Evolutionary conservation across 2,888 invertebrate species (phyloP).

Genomic region (Dinocampus coccinellae): DNA sequence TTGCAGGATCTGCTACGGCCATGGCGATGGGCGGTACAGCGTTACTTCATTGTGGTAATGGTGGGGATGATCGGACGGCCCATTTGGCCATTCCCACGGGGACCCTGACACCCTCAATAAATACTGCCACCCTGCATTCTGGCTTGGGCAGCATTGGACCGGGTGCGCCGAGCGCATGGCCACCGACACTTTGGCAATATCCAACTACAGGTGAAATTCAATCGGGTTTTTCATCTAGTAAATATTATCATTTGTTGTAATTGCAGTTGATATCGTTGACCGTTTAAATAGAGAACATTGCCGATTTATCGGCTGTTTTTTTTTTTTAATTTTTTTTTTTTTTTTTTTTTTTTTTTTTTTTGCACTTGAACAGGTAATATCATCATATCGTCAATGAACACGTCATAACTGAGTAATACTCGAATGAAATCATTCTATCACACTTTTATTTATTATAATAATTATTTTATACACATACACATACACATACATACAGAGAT

Average conservation of each 20-base stretch:
- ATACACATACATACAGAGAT: background rate
- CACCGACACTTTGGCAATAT: slow-evolving; percentile 86
- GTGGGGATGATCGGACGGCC: slow-evolving; percentile 72
- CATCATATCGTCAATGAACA: background rate
- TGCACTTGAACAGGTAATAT: background rate
- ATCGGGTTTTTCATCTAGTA: background rate
- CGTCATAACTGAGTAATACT: slow-evolving; percentile 59
- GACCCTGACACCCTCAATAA: slow-evolving; percentile 62
- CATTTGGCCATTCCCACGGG: slow-evolving; percentile 71
- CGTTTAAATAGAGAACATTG: background rate
- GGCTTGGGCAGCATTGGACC: slow-evolving; percentile 55
- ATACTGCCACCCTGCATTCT: slow-evolving; percentile 70
- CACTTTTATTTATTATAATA: background rate
- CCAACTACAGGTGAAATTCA: slow-evolving; percentile 68
- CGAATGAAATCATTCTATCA: slow-evolving; percentile 39
- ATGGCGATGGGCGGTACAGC: slow-evolving; percentile 77
- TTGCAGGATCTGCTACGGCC: slow-evolving; percentile 77
- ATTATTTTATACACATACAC: background rate
- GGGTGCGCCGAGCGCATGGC: slow-evolving; percentile 63
- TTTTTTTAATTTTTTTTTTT: no score
- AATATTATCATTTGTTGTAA: background rate
- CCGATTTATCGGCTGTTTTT: no score
- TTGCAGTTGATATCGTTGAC: background rate
- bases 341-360: no score
- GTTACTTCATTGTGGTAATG: slow-evolving; percentile 77